Evolutionary conservation across 2,797 vertebrate genomes (phyloP).

Genomic region (Balearica regulorum): DNA sequence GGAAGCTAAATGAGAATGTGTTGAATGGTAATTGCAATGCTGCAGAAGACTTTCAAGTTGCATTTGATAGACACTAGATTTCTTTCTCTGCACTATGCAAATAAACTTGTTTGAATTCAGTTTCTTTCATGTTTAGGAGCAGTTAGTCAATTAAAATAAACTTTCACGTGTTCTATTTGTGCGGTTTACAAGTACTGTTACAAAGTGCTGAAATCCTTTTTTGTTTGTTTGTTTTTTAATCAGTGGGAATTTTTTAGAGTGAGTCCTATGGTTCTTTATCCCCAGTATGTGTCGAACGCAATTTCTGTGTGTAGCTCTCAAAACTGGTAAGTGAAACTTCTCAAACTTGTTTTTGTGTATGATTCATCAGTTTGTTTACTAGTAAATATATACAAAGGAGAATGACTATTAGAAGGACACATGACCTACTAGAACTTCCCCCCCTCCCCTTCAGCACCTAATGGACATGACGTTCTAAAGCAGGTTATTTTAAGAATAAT

Average conservation of each 20-base stretch:
- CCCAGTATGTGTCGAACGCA: not conserved
- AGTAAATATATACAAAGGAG: not conserved
- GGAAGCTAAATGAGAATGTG: not conserved
- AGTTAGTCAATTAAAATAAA: not conserved
- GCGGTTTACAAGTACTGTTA: not conserved
- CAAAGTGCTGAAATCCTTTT: not conserved
- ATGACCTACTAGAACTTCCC: not conserved
- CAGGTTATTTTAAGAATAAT: not conserved
- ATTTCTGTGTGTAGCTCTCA: not conserved
- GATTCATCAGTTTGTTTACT: not conserved
- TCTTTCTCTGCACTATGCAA: not conserved
- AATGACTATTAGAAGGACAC: not conserved
- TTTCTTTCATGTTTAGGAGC: not conserved
- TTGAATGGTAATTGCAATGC: not conserved
- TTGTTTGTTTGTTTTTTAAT: not conserved
- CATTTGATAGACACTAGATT: not conserved
- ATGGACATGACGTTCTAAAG: not conserved
- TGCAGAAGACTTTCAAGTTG: not conserved
- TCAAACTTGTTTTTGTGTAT: not conserved
- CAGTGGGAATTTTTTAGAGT: not conserved
- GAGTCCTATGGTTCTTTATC: not conserved
- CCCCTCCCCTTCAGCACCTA: not conserved
- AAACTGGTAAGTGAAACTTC: not conserved
- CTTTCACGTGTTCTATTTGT: not conserved
- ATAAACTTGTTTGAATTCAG: not conserved